Base-by-base conservation (phyloP, 2,113 vertebrate genomes). In the Oxyruncus cristatus region DNA sequence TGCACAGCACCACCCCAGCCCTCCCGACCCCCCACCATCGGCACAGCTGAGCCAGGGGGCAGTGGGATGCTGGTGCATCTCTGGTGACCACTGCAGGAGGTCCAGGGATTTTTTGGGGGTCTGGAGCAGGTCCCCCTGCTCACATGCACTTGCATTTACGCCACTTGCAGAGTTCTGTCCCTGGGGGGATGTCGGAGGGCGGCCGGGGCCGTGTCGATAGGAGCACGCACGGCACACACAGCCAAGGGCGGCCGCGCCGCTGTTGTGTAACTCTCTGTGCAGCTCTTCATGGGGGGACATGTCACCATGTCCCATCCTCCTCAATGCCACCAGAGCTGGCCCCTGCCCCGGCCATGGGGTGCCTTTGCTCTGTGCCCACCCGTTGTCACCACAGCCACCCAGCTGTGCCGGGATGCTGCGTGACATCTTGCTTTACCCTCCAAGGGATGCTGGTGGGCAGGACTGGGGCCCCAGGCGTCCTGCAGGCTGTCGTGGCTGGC, bases 171-270 rank as follows among this genome's bases (percentile, higher is more conserved):
- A 24, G 61, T 2, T 32, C 0, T 46, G 27, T 71, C 70, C 93
- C 92, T 1, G 5, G 5, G 7, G 95, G 91, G 95, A 2, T 63
- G 96, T 35, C 6, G 95, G 92, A 93, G 96, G 89, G 87, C 73
- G 12, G 89, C 73, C 8, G 65, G 95, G 96, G 93, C 93, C 56
- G 47, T 77, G 84, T 97, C 95, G 19, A 97, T 97, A 75, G 80
- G 3, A 88, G 74, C 20, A 0, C 28, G 23, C 78, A 23, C 14
- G 1, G 35, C 4, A 2, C 65, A 13, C 9, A 5, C 76, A 10
- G 90, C 88, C 93, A 92, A 94, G 94, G 96, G 91, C 88, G 11
- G 49, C 50, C 0, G 15, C 50, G 78, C 55, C 3, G 0, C 15
- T 1, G 70, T 97, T 97, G 96, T 89, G 77, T 96, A 97, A 97